Evolutionary conservation across 2,113 vertebrate species (phyloP), one percentile per base, ranked within the genome.

Genomic region (Psittacula cyanocephala): DNA sequence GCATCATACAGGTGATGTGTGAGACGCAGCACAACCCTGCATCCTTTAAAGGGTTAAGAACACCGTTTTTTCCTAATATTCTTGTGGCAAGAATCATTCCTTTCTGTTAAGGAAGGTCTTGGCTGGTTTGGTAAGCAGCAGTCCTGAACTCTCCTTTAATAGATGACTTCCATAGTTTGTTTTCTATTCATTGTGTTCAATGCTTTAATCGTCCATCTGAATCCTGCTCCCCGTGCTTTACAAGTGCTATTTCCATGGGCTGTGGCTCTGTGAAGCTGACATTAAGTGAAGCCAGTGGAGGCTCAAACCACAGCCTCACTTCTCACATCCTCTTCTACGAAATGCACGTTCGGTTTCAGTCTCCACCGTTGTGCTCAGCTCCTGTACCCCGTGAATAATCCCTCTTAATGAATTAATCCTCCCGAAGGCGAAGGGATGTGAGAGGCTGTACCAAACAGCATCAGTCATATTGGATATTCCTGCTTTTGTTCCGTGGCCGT

Each of bases 401-500:
- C 44, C 31, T 19, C 74, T 31, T 9, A 3, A 4, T 22, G 49
- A 28, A 49, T 11, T 17, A 28, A 24, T 47, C 60, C 69, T 59
- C 59, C 11, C 1, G 8, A 7, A 33, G 29, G 16, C 28, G 33
- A 17, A 3, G 39, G 35, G 29, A 1, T 2, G 44, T 4, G 4
- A 28, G 43, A 81, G 39, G 11, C 43, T 35, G 2, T 13, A 37
- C 37, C 33, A 24, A 6, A 64, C 0, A n/a, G 5, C 11, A 0
- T 0, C 3, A 3, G 37, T 64, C 37, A 3, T 2, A 11, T 3
- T 1, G 29, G 33, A 6, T 14, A 17, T 47, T n/a, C 52, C 41
- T 24, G 3, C 3, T 55, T 77, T 5, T 0, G 0, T 1, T 0
- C 5, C 0, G 28, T 4, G 24, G 29, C 65, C 0, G 0, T 20